Base-by-base conservation (phyloP, 2,888 invertebrate genomes). In the Drosophila quasianomalipes region DNA sequence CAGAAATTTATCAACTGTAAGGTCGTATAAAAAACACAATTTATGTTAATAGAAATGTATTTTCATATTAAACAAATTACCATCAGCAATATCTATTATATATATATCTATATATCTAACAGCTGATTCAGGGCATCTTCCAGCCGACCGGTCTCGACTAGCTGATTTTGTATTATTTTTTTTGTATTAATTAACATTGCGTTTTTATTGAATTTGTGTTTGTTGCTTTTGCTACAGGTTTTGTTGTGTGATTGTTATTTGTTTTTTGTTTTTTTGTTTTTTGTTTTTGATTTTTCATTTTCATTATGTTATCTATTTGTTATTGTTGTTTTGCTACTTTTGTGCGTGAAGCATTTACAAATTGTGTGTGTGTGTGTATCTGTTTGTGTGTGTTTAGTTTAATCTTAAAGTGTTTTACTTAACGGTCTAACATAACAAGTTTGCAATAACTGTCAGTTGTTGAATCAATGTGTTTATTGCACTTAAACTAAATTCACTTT, bases 101-200 rank as follows among this genome's bases (percentile, higher is more conserved):
- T 35, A 16, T 35, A 16, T 35, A 35, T 35, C 14, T 35, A 35
- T 35, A 31, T 7, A 2, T 9, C 7, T 37, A 41, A n/a, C n/a
- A 41, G n/a, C 12, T 44, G 44, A 12, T 22, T 44, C 1, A 44
- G 44, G 16, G 47, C 26, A 28, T 26, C 26, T 9, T 0, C 47
- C 9, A 47, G 26, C 26, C 47, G 26, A 26, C 22, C 16, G 16
- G 16, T 47, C 16, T 14, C 47, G 22, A 47, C 22, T 4, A 4
- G 4, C 47, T 58, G 33, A 63, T 39, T 47, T 57, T 52, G 26
- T 47, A 5, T 53, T 59, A 57, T 26, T 12, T 47, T 47, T 58
- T 71, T 54, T 77, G 71, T 59, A 69, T 86, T 85, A 75, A 83
- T 84, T 86, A 85, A 85, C 86, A 82, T 85, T 85, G 85, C 81